These are phyloP conservation scores for Enteromius fasciolatus DNA, from an alignment of 2,797 vertebrate genomes.

Conservation along the genomic window DNA sequence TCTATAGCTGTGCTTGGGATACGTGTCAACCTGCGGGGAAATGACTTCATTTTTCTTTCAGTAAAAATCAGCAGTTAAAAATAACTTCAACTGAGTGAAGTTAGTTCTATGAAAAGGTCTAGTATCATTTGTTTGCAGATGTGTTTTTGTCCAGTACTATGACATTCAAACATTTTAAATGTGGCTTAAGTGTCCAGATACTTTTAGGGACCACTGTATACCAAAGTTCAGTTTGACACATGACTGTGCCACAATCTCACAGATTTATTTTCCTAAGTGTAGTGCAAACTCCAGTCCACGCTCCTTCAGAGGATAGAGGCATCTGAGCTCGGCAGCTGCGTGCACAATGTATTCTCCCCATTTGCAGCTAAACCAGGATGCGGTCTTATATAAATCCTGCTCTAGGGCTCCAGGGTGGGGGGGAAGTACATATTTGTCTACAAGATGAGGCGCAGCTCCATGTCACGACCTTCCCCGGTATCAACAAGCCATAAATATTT, in stretches of 20 bases:
- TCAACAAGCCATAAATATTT: constrained; percentile 80
- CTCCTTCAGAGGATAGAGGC: constrained; percentile 6
- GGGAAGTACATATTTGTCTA: constrained; percentile 55
- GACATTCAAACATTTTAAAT: background rate
- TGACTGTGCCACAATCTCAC: background rate
- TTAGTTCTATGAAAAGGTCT: background rate
- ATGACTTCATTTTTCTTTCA: background rate
- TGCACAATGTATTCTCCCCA: constrained; percentile 28
- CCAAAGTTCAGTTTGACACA: background rate
- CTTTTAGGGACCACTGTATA: background rate
- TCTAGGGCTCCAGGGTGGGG: constrained; percentile 42
- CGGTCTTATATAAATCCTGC: constrained; percentile 45
- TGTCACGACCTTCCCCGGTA: constrained; percentile 76
- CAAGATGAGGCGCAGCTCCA: constrained; percentile 68
- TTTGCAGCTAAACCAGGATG: constrained; percentile 33
- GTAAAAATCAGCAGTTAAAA: background rate
- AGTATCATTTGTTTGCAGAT: background rate
- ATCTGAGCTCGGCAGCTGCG: background rate
- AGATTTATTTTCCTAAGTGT: background rate
- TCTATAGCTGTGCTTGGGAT: background rate
- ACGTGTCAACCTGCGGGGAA: background rate
- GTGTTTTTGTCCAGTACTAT: background rate
- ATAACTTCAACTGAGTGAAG: background rate
- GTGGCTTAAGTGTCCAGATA: background rate
- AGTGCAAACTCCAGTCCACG: background rate